Evolutionary conservation across 2,113 vertebrate genomes (phyloP).

Genomic region (Cochlearius cochlearius): DNA sequence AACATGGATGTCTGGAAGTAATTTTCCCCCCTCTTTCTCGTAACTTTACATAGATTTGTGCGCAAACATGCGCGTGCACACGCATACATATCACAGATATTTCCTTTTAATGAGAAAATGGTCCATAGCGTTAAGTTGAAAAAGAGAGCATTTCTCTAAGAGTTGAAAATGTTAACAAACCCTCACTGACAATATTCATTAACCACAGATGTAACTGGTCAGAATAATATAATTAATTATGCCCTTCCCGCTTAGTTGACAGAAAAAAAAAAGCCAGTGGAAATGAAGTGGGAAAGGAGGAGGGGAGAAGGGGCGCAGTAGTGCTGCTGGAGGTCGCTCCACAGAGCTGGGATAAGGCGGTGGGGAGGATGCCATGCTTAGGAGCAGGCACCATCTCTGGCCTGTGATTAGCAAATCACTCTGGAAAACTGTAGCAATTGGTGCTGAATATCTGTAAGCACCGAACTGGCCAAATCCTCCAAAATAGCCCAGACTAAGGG

Average conservation of each 20-base stretch:
- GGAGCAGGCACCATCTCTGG: not conserved
- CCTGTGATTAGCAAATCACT: not conserved
- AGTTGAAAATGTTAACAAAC: not conserved
- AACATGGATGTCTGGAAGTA: not conserved
- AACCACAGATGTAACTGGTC: not conserved
- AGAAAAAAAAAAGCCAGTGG: not conserved
- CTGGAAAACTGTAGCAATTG: not conserved
- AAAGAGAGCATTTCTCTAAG: not conserved
- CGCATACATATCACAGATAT: not conserved
- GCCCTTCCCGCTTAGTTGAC: not conserved
- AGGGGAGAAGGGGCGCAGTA: not conserved
- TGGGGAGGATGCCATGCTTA: not conserved
- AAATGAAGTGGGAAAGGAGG: not conserved
- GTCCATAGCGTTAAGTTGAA: not conserved
- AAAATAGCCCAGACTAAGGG: not conserved
- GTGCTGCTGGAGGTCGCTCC: not conserved
- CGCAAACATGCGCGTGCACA: rapidly evolving
- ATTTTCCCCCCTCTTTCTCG: not conserved
- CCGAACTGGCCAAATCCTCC: not conserved
- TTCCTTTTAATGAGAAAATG: not conserved
- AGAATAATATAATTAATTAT: not conserved
- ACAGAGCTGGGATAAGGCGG: not conserved
- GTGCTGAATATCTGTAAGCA: not conserved
- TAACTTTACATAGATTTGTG: not conserved
- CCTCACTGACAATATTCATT: not conserved